Percentiles rank a stretch among this genome's conserved stretches.
Conservation (phyloP, 30 jellyfish, hydroid and myxozoan species). For the Catostylus mosaicus region DNA sequence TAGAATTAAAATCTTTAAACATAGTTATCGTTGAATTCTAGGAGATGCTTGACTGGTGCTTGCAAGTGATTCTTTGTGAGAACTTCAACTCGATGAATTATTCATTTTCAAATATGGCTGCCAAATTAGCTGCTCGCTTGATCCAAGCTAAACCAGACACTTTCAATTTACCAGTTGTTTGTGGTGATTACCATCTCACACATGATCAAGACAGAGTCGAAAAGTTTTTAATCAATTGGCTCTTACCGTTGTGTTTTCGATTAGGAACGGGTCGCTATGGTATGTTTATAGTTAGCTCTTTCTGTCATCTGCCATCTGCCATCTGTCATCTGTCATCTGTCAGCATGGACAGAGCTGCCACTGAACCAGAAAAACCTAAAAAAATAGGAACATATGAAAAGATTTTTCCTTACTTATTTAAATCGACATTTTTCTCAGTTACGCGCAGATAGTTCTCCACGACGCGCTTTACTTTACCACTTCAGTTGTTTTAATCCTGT, state of each 20-base stretch:
- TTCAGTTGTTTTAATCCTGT: no score
- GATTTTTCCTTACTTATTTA: no score
- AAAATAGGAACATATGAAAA: no score
- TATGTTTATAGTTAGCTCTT: conserved; percentile 25
- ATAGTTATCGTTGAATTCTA: no score
- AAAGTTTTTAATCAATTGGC: conserved; percentile 84
- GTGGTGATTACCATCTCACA: conserved; percentile 47
- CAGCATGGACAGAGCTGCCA: no score
- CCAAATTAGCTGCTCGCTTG: conserved; percentile 88
- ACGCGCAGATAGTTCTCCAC: no score
- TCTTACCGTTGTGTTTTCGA: conserved; percentile 91
- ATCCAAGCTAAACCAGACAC: conserved; percentile 54
- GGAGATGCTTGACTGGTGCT: conserved; percentile 58
- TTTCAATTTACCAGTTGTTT: conserved; percentile 44
- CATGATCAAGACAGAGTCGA: conserved; percentile 45
- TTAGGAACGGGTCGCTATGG: conserved; percentile 94
- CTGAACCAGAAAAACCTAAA: no score
- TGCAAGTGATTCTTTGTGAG: conserved; percentile 54
- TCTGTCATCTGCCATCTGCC: no score
- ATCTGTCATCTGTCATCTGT: no score
- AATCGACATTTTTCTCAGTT: no score
- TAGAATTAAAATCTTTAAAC: no score
- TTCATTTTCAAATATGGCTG: conserved; percentile 70
- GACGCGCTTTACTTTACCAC: no score
- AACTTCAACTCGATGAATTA: conserved; percentile 2